Evolutionary conservation across 2,888 invertebrate species (phyloP).

Genomic region (Ormyrus pomaceus): DNA sequence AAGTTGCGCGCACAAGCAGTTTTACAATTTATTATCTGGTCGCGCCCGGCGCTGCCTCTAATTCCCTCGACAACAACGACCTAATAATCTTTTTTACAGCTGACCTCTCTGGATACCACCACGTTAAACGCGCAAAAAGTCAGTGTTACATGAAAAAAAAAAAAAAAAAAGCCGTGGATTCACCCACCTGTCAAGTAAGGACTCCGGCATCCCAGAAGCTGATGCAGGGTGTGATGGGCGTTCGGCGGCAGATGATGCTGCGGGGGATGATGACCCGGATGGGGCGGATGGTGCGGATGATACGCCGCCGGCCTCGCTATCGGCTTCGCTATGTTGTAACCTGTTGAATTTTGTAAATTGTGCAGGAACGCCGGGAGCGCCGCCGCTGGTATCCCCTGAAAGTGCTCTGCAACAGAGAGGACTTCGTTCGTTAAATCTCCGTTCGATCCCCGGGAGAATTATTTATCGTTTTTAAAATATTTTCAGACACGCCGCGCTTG

Average conservation of each 20-base stretch:
- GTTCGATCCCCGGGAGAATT: not conserved
- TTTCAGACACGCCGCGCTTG: too few species aligned
- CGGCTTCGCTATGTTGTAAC: constrained; percentile 87
- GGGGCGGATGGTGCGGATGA: constrained; percentile 84
- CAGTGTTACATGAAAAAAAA: too few species aligned
- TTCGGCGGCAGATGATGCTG: constrained; percentile 73
- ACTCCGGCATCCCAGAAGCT: constrained; percentile 87
- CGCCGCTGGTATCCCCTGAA: constrained; percentile 71
- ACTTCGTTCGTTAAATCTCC: not conserved
- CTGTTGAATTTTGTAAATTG: constrained; percentile 75
- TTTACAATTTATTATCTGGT: too few species aligned
- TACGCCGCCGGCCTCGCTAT: constrained; percentile 85
- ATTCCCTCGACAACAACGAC: too few species aligned
- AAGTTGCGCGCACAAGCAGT: too few species aligned
- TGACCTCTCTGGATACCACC: not conserved
- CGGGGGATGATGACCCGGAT: constrained; percentile 76
- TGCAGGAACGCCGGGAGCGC: constrained; percentile 72
- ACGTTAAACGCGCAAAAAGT: not conserved
- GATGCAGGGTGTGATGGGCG: constrained; percentile 79
- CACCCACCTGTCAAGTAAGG: constrained; percentile 88
- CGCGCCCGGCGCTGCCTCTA: too few species aligned
- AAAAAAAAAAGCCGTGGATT: not conserved
- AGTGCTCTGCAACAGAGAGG: constrained; percentile 68
- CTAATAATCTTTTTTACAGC: too few species aligned
- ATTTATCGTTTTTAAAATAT: too few species aligned